phyloP scores from a whole-genome alignment of 2,797 vertebrate species.

The Tokudaia tokunoshimensis region DNA sequence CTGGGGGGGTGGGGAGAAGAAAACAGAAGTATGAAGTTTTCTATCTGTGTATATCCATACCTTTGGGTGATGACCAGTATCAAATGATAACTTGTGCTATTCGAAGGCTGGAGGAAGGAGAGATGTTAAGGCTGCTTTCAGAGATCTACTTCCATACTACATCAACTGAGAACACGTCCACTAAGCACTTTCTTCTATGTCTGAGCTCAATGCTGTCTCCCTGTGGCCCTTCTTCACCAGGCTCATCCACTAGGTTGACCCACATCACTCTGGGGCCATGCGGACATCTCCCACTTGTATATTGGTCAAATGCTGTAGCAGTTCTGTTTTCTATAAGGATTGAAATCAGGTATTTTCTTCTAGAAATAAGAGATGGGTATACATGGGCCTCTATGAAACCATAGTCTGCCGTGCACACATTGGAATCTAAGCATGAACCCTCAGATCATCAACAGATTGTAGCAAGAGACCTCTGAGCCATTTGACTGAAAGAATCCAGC shows the following conservation, averaged over 20 bases:
- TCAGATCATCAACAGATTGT: background rate
- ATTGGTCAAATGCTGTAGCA: background rate
- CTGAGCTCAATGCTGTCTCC: background rate
- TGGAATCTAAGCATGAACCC: background rate
- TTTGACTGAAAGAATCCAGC: background rate
- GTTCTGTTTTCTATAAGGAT: background rate
- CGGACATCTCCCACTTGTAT: background rate
- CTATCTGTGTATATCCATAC: background rate
- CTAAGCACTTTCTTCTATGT: background rate
- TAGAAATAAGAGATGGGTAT: background rate
- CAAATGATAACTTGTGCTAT: too few species aligned
- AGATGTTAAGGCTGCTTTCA: background rate
- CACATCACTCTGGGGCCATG: rapidly evolving
- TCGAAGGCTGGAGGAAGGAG: background rate
- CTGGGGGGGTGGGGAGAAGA: background rate
- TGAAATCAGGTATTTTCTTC: background rate
- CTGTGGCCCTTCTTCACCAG: background rate
- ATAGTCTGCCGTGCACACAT: background rate
- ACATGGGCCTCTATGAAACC: background rate
- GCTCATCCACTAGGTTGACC: background rate
- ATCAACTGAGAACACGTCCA: background rate
- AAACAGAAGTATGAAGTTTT: background rate
- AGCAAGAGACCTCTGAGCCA: background rate
- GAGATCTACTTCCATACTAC: background rate
- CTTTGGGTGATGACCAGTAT: background rate